phyloP scores from a whole-genome alignment of 2,113 vertebrate genomes.

The Cyrtonyx montezumae region DNA sequence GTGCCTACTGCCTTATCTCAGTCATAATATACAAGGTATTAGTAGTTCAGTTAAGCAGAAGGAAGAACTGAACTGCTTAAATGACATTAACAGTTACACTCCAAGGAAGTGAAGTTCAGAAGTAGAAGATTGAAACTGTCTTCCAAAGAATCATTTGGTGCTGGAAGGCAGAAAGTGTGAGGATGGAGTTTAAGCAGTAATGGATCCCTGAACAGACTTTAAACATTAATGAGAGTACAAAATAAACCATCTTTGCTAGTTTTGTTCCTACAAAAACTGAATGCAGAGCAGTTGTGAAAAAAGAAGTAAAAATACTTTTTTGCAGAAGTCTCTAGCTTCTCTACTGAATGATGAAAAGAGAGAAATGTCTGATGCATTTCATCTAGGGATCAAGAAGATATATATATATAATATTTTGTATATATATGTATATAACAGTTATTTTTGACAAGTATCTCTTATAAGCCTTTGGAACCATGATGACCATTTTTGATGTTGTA shows the following conservation, averaged over 20 bases:
- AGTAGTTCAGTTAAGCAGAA: constrained; percentile 9
- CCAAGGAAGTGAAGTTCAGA: constrained; percentile 2
- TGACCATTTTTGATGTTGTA: background rate
- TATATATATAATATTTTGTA: background rate
- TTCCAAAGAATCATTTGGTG: background rate
- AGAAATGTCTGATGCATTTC: background rate
- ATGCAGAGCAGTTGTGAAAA: background rate
- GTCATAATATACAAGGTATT: constrained; percentile 14
- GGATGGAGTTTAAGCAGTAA: background rate
- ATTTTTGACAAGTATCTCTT: background rate
- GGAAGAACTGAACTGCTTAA: constrained; percentile 15
- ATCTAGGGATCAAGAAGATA: background rate
- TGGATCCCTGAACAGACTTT: background rate
- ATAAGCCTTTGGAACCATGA: background rate
- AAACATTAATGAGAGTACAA: background rate
- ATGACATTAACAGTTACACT: background rate
- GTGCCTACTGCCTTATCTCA: background rate
- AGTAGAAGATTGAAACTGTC: background rate
- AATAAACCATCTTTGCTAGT: background rate
- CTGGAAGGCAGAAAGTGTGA: background rate
- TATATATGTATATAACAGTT: background rate
- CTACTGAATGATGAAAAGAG: background rate
- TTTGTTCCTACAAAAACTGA: background rate
- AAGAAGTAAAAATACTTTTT: background rate
- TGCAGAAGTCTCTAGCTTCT: background rate